Evolutionary conservation across 2,113 vertebrate species (phyloP).

Genomic region (Centropus unirufus): DNA sequence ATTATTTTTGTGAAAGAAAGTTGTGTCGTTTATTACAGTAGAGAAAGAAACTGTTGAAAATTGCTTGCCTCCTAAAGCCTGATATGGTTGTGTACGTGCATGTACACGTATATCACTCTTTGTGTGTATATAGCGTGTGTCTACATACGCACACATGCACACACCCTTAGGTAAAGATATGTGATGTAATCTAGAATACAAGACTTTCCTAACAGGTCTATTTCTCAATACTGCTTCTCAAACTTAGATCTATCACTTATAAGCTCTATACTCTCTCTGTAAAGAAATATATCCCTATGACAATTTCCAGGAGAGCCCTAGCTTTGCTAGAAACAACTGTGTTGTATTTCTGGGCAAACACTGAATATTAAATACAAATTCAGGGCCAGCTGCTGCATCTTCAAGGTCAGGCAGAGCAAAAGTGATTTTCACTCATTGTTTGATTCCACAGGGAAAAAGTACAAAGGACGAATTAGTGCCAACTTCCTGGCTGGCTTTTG

Average conservation of each 20-base stretch:
- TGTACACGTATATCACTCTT: neutral
- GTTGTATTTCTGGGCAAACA: neutral
- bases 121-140: neutral
- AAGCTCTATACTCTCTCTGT: neutral
- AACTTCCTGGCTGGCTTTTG: neutral
- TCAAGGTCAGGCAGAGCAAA: neutral
- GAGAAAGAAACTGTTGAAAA: neutral
- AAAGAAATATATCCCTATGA: neutral
- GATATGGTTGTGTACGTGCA: neutral
- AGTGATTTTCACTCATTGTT: neutral
- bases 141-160: neutral
- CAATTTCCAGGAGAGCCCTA: neutral
- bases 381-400: neutral
- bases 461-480: neutral
- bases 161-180: neutral
- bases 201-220: slow-evolving; percentile 1
- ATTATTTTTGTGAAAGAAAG: neutral
- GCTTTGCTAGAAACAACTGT: neutral
- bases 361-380: neutral
- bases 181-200: slow-evolving; percentile 2
- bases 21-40: neutral
- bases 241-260: neutral
- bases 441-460: neutral
- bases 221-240: neutral
- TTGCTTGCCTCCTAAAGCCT: neutral